Evolutionary conservation across 2,888 invertebrate genomes (phyloP), one percentile per base, ranked within the genome.

Genomic region (Cosmia pyralina): DNA sequence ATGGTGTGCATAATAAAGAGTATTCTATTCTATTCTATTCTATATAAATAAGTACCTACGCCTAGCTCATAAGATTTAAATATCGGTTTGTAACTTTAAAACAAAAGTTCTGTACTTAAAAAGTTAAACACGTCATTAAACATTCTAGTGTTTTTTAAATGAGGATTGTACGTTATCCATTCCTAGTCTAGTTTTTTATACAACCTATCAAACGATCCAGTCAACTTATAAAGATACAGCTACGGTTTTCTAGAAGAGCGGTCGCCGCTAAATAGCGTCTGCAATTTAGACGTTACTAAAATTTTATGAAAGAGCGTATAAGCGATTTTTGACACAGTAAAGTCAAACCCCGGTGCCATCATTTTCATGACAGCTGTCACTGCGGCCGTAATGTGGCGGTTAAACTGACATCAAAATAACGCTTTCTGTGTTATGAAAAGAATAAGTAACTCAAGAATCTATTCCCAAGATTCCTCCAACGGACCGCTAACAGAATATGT

Each of bases 81-180:
- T 22, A 46, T 19, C 4, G 10, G 15, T 66, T 65, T 10, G 15
- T 19, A 6, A 65, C 19, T 73, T 72, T 38, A 44, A 60, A 62
- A 73, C 41, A 28, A 48, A 28, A 44, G 22, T 50, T 34, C 17
- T 8, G 22, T 22, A 34, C 22, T 50, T 72, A 34, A 59, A 34
- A 41, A 22, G 28, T 46, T 52, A 34, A 11, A 52, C 22, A 50
- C 8, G 6, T n/a, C 15, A 52, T 62, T 52, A 72, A 62, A 63
- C 41, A 63, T 53, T 22, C 19, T 63, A 44, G 6, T n/a, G 38
- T 53, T 72, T 74, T 34, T 22, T 19, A 62, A 73, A 73, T 52
- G 48, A 28, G 48, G 48, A 28, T 70, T 4, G 11, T 70, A 70
- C 22, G 19, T 72, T 72, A 17, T 44, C 13, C 5, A 41, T 69